Conservation (phyloP, 2,797 vertebrate species). For the Xiphorhynchus erythropygius region DNA sequence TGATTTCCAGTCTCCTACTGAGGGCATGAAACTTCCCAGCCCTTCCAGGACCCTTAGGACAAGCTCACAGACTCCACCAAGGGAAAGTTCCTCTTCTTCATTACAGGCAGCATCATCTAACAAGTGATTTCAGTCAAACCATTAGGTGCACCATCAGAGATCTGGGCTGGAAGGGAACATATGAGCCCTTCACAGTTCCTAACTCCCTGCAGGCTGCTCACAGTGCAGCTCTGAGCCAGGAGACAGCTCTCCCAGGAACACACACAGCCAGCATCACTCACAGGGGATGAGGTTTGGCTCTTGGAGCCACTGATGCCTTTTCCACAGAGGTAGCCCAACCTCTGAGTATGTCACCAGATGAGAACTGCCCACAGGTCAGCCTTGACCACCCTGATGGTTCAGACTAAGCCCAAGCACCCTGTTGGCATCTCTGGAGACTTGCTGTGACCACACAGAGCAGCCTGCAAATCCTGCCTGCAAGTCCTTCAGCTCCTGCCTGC, state of each 20-base stretch:
- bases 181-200: not conserved
- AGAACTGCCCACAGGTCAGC: not conserved
- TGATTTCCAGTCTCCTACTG: not conserved
- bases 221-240: not conserved
- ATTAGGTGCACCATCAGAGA: not conserved
- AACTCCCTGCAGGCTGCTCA: not conserved
- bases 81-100: not conserved
- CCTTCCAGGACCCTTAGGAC: not conserved
- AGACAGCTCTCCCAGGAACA: not conserved
- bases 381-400: not conserved
- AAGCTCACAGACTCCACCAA: not conserved
- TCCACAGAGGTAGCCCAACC: not conserved
- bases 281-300: not conserved
- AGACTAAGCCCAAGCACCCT: not conserved
- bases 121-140: not conserved
- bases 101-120: not conserved
- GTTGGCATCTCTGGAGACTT: not conserved
- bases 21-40: not conserved
- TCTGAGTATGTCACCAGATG: not conserved
- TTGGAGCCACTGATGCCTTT: not conserved
- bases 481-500: not conserved
- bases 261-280: accelerated
- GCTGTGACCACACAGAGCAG: not conserved
- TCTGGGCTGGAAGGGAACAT: not conserved
- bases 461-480: not conserved